These are phyloP conservation scores for Chydorus sphaericus DNA, from an alignment of 2,888 invertebrate species.

Conservation along the genomic window DNA sequence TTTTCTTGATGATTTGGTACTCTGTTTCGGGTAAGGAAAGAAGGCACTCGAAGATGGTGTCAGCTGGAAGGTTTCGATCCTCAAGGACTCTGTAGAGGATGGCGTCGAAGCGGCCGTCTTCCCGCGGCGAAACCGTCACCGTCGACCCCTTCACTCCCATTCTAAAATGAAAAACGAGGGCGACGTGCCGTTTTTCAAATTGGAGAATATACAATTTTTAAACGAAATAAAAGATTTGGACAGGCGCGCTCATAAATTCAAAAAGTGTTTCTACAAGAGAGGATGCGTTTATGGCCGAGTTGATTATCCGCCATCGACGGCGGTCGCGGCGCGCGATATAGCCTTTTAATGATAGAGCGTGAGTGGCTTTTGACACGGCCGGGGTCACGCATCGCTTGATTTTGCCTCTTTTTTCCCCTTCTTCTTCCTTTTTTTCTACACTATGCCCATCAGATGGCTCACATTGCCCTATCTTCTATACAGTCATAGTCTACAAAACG, in stretches of 20 bases:
- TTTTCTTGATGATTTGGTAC: constrained; percentile 16
- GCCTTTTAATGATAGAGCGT: constrained; percentile 5
- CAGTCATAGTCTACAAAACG: too few relatives aligned
- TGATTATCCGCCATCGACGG: not conserved
- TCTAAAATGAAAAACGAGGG: not conserved
- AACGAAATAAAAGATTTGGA: not conserved
- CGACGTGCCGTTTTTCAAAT: too few relatives aligned
- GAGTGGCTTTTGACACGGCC: constrained; percentile 2
- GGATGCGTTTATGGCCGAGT: not conserved
- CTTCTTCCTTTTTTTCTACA: too few relatives aligned
- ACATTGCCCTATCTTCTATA: too few relatives aligned
- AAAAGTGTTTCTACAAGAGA: not conserved
- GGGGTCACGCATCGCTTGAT: not conserved
- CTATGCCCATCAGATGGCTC: too few relatives aligned
- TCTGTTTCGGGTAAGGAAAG: constrained; percentile 19
- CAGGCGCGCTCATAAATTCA: not conserved
- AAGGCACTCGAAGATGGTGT: constrained; percentile 20
- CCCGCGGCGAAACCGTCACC: not conserved
- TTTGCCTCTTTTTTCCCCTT: too few relatives aligned
- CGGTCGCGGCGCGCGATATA: not conserved
- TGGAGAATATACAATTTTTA: not conserved
- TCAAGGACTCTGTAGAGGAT: constrained; percentile 16
- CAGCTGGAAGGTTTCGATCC: constrained; percentile 17
- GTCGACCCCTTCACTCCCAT: not conserved
- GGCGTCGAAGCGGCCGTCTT: constrained; percentile 15